A percentile compares a stretch with the other conserved stretches of the same genome.
These are phyloP conservation scores for Hydropotes inermis DNA, from an alignment of 2,113 vertebrate species.

Conservation along the genomic window DNA sequence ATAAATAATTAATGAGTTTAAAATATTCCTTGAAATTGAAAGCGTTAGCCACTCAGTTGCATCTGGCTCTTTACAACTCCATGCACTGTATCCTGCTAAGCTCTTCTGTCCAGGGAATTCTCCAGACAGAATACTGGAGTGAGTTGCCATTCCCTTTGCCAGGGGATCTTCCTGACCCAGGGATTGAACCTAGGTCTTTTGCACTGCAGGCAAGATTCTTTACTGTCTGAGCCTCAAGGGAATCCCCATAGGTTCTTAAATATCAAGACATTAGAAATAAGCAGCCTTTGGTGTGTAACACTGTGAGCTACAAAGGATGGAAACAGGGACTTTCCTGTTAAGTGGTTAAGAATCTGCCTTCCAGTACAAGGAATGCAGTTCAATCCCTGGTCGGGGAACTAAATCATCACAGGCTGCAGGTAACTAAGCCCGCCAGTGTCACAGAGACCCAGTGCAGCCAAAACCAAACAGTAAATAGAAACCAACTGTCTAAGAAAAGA, in stretches of 20 bases:
- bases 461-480: not conserved
- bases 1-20: not conserved
- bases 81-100: not conserved
- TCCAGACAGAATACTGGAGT: not conserved
- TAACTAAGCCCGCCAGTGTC: not conserved
- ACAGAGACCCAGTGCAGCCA: not conserved
- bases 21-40: not conserved
- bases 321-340: not conserved
- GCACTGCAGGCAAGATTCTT: not conserved
- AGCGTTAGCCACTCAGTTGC: not conserved
- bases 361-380: not conserved
- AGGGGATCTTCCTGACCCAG: not conserved
- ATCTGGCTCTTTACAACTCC: not conserved
- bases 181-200: not conserved
- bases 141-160: not conserved
- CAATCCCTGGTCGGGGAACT: not conserved
- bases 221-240: not conserved
- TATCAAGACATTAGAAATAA: not conserved
- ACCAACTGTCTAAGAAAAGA: not conserved
- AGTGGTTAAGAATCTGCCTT: not conserved
- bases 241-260: not conserved
- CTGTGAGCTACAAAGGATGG: not conserved
- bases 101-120: not conserved
- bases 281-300: not conserved
- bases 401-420: not conserved